phyloP scores from a whole-genome alignment of 2,888 invertebrate genomes.

The Aphrophora alni region DNA sequence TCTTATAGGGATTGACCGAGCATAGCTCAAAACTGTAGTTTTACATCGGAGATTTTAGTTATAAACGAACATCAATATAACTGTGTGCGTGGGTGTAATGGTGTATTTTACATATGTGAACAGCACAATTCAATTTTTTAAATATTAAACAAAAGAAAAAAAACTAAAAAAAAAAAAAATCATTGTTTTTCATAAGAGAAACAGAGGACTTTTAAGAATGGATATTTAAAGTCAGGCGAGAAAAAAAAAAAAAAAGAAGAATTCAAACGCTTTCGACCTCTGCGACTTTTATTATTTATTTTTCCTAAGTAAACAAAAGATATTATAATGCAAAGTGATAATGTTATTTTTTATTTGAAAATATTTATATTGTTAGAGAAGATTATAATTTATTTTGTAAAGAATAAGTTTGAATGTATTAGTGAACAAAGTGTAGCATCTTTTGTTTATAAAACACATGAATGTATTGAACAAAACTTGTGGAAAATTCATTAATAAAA shows the following conservation, averaged over 20 bases:
- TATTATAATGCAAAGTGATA: slow-evolving; percentile 4
- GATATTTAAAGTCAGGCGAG: slow-evolving; percentile 26
- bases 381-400: slow-evolving; percentile 36
- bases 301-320: slow-evolving; percentile 18
- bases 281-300: slow-evolving; percentile 34
- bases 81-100: slow-evolving; percentile 3
- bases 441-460: no score
- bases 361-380: slow-evolving; percentile 33
- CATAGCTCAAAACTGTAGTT: background rate
- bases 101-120: background rate
- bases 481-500: no score
- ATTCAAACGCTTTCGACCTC: slow-evolving; percentile 48
- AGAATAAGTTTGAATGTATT: slow-evolving; percentile 13
- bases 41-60: background rate
- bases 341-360: slow-evolving; percentile 7
- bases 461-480: no score
- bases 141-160: slow-evolving; percentile 27
- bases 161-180: background rate
- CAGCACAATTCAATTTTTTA: slow-evolving; percentile 31
- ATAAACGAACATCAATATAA: background rate
- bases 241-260: slow-evolving; percentile 36
- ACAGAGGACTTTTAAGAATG: slow-evolving; percentile 17
- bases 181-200: slow-evolving; percentile 32
- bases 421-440: slow-evolving; percentile 13
- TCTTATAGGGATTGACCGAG: slow-evolving; percentile 2